Conservation (phyloP, 2,888 invertebrate genomes). For the Creontiades dilutus region DNA sequence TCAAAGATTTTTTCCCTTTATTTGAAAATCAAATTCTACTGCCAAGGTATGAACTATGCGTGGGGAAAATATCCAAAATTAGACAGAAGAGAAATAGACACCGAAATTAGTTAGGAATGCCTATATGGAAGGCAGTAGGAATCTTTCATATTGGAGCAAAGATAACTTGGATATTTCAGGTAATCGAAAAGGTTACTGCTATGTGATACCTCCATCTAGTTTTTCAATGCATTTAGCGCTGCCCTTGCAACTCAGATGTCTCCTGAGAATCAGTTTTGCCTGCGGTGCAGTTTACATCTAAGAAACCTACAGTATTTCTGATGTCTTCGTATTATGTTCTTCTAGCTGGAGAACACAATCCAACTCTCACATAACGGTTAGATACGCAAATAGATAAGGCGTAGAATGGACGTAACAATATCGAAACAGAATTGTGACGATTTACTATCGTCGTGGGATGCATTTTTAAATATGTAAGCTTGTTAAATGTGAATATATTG, state of each 20-base stretch:
- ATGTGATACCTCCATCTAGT: background rate
- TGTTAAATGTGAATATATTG: no score
- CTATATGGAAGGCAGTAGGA: no score
- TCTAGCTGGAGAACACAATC: background rate
- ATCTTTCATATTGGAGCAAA: background rate
- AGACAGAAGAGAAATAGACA: no score
- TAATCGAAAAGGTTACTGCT: background rate
- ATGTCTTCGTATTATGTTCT: constrained; percentile 8
- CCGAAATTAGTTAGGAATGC: background rate
- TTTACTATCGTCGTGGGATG: no score
- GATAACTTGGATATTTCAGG: background rate
- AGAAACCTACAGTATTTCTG: background rate
- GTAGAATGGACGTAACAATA: no score
- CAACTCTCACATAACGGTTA: no score
- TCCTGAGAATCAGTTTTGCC: background rate
- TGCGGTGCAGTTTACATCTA: background rate
- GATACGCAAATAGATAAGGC: no score
- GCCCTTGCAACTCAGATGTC: background rate
- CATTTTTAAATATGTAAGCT: no score
- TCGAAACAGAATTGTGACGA: no score
- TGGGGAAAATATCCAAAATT: background rate
- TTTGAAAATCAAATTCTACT: no score
- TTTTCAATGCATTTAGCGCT: background rate
- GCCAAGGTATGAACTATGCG: no score
- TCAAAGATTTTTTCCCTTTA: no score